phyloP scores from a whole-genome alignment of 2,797 vertebrate genomes.

The Microctenopoma lineatum region DNA sequence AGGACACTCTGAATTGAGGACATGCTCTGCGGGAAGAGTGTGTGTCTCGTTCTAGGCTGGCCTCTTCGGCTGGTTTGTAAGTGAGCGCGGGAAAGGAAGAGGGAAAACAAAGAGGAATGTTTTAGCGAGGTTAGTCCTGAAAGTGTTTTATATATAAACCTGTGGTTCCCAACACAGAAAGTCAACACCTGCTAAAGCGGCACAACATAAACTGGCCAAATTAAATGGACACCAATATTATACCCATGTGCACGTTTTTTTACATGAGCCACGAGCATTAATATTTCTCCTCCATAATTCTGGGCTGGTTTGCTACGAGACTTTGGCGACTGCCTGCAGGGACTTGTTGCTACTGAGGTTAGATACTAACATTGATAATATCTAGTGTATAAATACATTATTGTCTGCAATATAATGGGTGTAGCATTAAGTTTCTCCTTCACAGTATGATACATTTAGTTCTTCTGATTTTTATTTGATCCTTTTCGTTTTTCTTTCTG shows the following conservation, averaged over 20 bases:
- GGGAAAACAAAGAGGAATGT: background rate
- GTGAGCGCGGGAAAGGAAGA: background rate
- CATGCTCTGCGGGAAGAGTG: slow-evolving; percentile 32
- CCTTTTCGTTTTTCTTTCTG: too few species aligned
- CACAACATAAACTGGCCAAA: background rate
- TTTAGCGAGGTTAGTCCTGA: background rate
- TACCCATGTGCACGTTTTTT: background rate
- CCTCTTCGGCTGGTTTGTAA: slow-evolving; percentile 37
- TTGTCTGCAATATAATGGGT: too few species aligned
- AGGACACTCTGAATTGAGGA: slow-evolving; percentile 41
- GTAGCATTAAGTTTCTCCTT: too few species aligned
- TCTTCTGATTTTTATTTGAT: too few species aligned
- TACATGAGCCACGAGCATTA: background rate
- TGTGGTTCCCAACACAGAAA: background rate
- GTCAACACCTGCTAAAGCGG: background rate
- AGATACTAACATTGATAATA: background rate
- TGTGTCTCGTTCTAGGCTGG: slow-evolving; percentile 17
- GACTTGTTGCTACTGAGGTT: slow-evolving; percentile 2
- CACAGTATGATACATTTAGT: too few species aligned
- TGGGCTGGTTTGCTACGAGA: too few species aligned
- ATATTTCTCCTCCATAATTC: background rate
- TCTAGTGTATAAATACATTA: background rate
- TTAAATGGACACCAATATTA: background rate
- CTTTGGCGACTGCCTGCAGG: background rate
- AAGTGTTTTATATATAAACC: too few species aligned